Base-by-base conservation (phyloP, 2,888 invertebrate genomes). In the Chloroclysta siterata region DNA sequence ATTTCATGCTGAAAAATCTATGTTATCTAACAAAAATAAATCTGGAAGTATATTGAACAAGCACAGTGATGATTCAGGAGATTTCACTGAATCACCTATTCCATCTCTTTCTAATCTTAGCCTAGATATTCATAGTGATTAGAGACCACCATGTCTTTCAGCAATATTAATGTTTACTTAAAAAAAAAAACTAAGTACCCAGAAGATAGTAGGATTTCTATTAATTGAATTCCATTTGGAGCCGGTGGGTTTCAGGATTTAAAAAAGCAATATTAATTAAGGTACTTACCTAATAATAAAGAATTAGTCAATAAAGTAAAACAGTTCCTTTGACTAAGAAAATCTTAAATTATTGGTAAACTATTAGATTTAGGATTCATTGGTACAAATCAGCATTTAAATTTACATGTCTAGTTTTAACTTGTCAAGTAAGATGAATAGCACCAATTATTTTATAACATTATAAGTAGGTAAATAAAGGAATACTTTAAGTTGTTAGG, bases 31-130 rank as follows among this genome's bases (percentile, higher is more conserved):
- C 28, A 83, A 74, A 47, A 78, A 69, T 52, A 80, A 74, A 66
- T 70, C 73, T 11, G 74, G 75, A 36, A 76, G 79, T 66, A 69
- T 75, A 56, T 75, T 68, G 53, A 86, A 83, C 72, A 73, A 78
- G 60, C 71, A 76, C 17, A 89, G 85, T 75, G 88, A 90, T 76
- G 88, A 89, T 72, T 90, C 90, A 15, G 89, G 86, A 55, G 91
- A 91, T 65, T 89, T 88, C 65, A 87, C 90, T 0, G 91, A 88
- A 57, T 91, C 92, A 41, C 88, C 91, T 5, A 76, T 93, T 63
- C 91, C 90, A 29, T 92, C 91, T 29, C 72, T 93, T 36, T 93
- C 92, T 57, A 93, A 93, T 77, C 79, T 93, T 36, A 93, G 92
- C 74, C 81, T 91, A 60, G 90, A 93, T 71, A 85, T 90, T 69